Evolutionary conservation across 1,140 invertebrate species (phyloP), one percentile per base, ranked within the genome.

Genomic region (Batillaria attramentaria): DNA sequence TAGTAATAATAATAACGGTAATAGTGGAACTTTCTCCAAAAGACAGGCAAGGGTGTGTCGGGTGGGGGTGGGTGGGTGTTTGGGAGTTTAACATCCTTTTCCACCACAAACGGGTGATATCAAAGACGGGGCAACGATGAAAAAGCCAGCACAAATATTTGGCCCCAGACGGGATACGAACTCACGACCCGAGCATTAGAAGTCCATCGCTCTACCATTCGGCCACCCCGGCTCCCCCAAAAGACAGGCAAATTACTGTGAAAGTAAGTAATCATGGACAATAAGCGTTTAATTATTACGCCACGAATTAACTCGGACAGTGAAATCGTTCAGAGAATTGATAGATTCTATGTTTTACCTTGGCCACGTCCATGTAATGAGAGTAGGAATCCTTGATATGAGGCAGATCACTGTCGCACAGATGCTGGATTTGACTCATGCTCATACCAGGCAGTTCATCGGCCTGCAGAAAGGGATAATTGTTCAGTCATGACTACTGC

Each of bases 311-410:
- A 10, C 20, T 0, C 1, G 5, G 24, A 8, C 13, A 73, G 0
- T 8, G 31, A 35, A 18, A 35, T 73, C 39, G 13, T 16, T 35
- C 20, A 35, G 24, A 33, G n/a, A 18, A 43, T 41, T 1, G 16
- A 18, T 37, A 20, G 31, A 16, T 50, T 73, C 31, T 73, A 0
- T 33, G 33, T 13, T 1, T 79, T 65, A 85, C 84, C 79, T 82
- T 80, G 8, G 83, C 83, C 1, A 85, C 39, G 5, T 83, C 78
- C 83, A 84, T 81, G 57, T 80, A 83, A 72, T 83, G 74, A 33
- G 72, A 37, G 54, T 77, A 85, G 28, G 72, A 37, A 1, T 18
- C 41, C 37, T 78, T 62, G 28, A 41, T 69, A 5, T 79, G 70
- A 2, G 76, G 42, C 1, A 81, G 43, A 33, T 83, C 77, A 31